A percentile compares a stretch with the other conserved stretches of the same genome.
These are phyloP conservation scores for Propithecus deckenii DNA, from an alignment of 2,797 vertebrate genomes.

Conservation along the genomic window DNA sequence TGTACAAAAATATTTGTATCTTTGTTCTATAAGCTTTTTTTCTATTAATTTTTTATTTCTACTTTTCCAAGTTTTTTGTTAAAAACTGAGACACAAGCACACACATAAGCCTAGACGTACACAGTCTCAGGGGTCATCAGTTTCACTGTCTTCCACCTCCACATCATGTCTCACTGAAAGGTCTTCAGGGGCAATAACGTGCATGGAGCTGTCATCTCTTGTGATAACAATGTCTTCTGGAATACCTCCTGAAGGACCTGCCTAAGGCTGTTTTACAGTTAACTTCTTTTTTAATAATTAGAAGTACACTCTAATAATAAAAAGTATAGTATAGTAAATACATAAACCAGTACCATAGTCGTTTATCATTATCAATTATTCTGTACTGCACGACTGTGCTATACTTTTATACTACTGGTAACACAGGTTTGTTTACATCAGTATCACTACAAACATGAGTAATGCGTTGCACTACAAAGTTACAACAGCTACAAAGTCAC, in stretches of 20 bases:
- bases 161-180: not conserved
- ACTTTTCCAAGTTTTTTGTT: not conserved
- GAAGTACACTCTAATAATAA: not conserved
- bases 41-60: not conserved
- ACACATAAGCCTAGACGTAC: not conserved
- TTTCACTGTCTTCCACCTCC: not conserved
- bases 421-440: not conserved
- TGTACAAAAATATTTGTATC: not conserved
- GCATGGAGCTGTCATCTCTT: not conserved
- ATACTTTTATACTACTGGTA: not conserved
- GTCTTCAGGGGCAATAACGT: not conserved
- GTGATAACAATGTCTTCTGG: too few relatives aligned
- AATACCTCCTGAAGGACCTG: not conserved
- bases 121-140: not conserved
- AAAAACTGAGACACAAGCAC: not conserved
- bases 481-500: not conserved
- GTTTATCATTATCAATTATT: not conserved
- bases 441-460: not conserved
- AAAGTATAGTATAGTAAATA: not conserved
- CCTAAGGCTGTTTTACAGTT: not conserved
- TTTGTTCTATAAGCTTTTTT: not conserved
- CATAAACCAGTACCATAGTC: not conserved
- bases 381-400: not conserved
- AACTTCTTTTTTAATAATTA: not conserved
- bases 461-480: not conserved